These are phyloP conservation scores for Cephus pygmeus DNA, from an alignment of 2,888 invertebrate genomes.

Conservation along the genomic window DNA sequence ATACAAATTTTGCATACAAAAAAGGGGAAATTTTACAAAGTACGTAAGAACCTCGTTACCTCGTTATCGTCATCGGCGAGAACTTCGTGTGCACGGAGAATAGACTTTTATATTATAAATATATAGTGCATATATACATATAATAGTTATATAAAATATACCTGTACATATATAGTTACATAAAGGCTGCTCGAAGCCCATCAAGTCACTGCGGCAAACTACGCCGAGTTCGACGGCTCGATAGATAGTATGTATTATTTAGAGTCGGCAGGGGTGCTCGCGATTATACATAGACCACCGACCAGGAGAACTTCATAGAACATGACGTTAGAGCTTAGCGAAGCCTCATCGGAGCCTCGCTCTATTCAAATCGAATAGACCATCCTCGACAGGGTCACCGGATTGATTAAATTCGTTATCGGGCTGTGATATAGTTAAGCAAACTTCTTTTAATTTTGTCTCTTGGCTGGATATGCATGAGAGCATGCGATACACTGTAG, in stretches of 20 bases:
- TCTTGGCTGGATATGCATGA: neutral
- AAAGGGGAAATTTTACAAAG: neutral
- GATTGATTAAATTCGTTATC: neutral
- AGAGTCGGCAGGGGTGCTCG: neutral
- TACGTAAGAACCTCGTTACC: neutral
- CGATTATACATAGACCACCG: neutral
- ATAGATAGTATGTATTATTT: neutral
- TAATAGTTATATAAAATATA: neutral
- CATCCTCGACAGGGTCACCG: conserved; percentile 28
- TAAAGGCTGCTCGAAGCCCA: neutral
- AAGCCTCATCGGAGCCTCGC: conserved; percentile 46
- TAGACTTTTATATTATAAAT: neutral
- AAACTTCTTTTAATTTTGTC: neutral
- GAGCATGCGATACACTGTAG: too few species aligned
- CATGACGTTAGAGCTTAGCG: conserved; percentile 23
- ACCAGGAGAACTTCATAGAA: conserved; percentile 1
- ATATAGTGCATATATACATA: neutral
- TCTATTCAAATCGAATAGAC: conserved; percentile 54
- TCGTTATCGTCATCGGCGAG: neutral
- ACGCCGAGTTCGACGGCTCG: neutral
- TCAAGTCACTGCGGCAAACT: neutral
- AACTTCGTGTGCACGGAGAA: neutral
- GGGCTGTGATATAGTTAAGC: neutral
- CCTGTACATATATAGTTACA: neutral
- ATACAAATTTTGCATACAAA: neutral